Evolutionary conservation across 2,888 invertebrate species (phyloP).

Genomic region (Mesochorus sp.): DNA sequence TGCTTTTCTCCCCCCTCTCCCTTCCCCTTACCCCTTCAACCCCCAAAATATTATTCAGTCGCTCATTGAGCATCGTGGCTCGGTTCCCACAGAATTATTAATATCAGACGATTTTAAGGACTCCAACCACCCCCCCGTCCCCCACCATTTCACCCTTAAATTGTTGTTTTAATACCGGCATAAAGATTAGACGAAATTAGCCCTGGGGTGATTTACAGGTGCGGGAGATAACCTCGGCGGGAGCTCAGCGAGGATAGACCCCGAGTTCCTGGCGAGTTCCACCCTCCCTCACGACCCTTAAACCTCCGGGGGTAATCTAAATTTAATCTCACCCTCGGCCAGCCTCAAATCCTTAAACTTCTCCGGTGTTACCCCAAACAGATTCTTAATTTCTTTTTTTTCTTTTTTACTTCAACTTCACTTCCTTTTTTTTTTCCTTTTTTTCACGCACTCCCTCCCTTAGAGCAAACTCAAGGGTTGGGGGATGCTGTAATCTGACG

Average conservation of each 20-base stretch:
- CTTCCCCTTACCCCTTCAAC: no score
- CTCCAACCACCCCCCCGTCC: background rate
- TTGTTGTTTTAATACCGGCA: conserved; percentile 74
- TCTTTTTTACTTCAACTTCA: background rate
- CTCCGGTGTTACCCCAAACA: background rate
- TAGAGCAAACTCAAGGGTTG: no score
- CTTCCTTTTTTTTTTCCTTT: no score
- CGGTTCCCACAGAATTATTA: no score
- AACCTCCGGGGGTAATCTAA: conserved; percentile 30
- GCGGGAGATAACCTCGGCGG: conserved; percentile 26
- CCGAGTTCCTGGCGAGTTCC: conserved; percentile 5
- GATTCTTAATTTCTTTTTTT: background rate
- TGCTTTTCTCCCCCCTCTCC: background rate
- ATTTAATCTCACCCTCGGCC: conserved; percentile 38
- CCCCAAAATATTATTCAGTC: no score
- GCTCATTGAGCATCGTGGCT: no score
- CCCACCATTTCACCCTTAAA: conserved; percentile 60
- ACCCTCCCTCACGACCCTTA: background rate
- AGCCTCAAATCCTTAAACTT: background rate
- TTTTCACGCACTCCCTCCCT: no score
- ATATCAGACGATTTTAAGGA: no score
- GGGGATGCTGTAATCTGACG: no score
- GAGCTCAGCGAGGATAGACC: conserved; percentile 23
- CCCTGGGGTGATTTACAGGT: conserved; percentile 71
- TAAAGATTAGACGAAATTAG: conserved; percentile 77